These are phyloP conservation scores for Nanorana parkeri DNA, from an alignment of 2,113 vertebrate species.

Conservation along the genomic window DNA sequence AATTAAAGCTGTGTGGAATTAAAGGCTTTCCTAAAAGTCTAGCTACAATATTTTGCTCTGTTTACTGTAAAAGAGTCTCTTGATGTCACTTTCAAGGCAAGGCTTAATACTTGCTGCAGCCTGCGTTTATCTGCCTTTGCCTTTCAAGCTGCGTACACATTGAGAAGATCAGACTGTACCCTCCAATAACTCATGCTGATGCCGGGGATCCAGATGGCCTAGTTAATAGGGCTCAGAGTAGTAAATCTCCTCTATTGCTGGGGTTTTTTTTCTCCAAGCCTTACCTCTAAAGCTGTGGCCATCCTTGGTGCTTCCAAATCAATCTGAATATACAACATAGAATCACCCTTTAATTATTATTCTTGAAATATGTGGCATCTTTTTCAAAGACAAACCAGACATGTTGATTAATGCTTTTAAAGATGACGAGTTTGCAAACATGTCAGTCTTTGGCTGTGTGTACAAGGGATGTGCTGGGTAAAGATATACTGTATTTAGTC, in stretches of 20 bases:
- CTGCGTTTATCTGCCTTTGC: slow-evolving; percentile 28
- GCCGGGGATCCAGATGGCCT: slow-evolving; percentile 65
- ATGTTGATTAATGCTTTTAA: no score
- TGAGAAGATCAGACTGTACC: slow-evolving; percentile 22
- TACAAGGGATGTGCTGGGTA: no score
- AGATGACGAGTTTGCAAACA: no score
- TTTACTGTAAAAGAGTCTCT: slow-evolving; percentile 15
- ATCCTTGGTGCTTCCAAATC: not conserved
- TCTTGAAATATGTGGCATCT: no score
- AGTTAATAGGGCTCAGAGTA: slow-evolving; percentile 57
- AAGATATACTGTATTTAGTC: no score
- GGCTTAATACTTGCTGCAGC: slow-evolving; percentile 2
- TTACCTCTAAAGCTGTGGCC: not conserved
- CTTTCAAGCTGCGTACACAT: slow-evolving; percentile 35
- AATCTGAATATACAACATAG: slow-evolving; percentile 20
- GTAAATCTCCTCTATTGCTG: slow-evolving; percentile 63
- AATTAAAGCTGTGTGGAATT: slow-evolving; percentile 1
- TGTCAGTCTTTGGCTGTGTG: no score
- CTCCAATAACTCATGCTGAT: slow-evolving; percentile 48
- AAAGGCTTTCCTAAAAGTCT: not conserved
- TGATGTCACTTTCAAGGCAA: slow-evolving; percentile 11
- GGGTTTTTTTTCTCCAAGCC: slow-evolving; percentile 45
- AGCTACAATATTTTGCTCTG: slow-evolving; percentile 7
- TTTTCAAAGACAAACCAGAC: no score
- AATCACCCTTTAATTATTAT: slow-evolving; percentile 8